A percentile compares a stretch with the other conserved stretches of the same genome.
Conservation (phyloP, 2,113 vertebrate genomes). For the Collichthys lucidus region DNA sequence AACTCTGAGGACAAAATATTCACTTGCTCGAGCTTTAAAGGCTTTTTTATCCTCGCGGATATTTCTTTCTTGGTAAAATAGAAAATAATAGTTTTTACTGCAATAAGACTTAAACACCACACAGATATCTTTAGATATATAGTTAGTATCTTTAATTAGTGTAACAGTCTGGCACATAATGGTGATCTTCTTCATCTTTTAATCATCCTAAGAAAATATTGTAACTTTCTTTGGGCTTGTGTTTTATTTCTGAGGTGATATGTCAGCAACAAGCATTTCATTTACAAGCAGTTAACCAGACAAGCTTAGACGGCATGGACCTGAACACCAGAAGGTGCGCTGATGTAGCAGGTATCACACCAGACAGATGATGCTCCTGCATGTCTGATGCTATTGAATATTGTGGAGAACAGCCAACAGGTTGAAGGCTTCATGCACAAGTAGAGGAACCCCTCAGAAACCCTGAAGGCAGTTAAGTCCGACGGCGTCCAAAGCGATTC, state of each 20-base stretch:
- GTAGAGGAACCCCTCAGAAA: constrained; percentile 20
- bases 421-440: neutral
- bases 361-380: neutral
- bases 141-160: neutral
- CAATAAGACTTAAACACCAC: neutral
- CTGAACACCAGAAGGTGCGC: neutral
- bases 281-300: neutral
- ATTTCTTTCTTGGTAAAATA: neutral
- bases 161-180: neutral
- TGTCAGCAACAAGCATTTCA: neutral
- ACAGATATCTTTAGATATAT: neutral
- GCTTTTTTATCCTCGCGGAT: neutral
- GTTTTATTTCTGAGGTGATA: neutral
- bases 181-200: neutral
- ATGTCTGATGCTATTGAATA: constrained; percentile 6
- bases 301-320: neutral
- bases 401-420: neutral
- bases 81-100: too few species aligned
- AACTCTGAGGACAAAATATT: too few species aligned
- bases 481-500: constrained; percentile 14
- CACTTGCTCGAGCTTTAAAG: neutral
- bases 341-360: neutral
- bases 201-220: too few species aligned
- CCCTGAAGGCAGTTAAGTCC: constrained; percentile 35
- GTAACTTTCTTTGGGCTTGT: neutral